phyloP scores from a whole-genome alignment of 30 jellyfish, hydroid and myxozoan species.

The Pseudorhiza aurosa region DNA sequence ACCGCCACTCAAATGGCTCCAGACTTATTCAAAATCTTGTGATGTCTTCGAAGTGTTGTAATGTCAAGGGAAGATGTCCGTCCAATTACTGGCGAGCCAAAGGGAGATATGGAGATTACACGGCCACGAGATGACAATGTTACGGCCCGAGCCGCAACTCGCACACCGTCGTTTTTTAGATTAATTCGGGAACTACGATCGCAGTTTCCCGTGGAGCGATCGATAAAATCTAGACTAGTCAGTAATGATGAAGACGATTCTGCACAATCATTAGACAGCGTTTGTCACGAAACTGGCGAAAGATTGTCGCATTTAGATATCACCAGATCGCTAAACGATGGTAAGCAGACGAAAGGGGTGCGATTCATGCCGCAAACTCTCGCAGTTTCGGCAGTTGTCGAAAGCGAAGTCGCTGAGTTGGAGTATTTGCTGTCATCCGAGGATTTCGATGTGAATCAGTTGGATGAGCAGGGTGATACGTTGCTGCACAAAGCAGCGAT shows the following conservation, averaged over 20 bases:
- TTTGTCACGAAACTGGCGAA: slow-evolving; percentile 79
- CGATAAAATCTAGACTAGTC: background rate
- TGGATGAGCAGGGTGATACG: slow-evolving; percentile 56
- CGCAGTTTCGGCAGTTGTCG: slow-evolving; percentile 54
- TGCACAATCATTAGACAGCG: too few species aligned
- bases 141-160: background rate
- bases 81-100: too few species aligned
- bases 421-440: slow-evolving; percentile 23
- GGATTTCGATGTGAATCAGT: slow-evolving; percentile 21
- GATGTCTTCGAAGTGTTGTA: too few species aligned
- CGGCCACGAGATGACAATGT: too few species aligned
- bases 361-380: slow-evolving; percentile 65
- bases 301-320: slow-evolving; percentile 26
- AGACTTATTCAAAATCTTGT: too few species aligned
- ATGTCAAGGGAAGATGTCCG: too few species aligned
- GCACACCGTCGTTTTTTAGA: slow-evolving; percentile 41
- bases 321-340: background rate
- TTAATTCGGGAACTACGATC: slow-evolving; percentile 51
- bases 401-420: slow-evolving; percentile 40
- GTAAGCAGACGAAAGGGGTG: slow-evolving; percentile 62
- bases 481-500: slow-evolving; percentile 67
- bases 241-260: slow-evolving; percentile 30
- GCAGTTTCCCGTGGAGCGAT: slow-evolving; percentile 42
- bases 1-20: too few species aligned
- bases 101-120: too few species aligned